Base-by-base conservation (phyloP, 1,140 invertebrate species). In the Caenorhabditis inopinata region DNA sequence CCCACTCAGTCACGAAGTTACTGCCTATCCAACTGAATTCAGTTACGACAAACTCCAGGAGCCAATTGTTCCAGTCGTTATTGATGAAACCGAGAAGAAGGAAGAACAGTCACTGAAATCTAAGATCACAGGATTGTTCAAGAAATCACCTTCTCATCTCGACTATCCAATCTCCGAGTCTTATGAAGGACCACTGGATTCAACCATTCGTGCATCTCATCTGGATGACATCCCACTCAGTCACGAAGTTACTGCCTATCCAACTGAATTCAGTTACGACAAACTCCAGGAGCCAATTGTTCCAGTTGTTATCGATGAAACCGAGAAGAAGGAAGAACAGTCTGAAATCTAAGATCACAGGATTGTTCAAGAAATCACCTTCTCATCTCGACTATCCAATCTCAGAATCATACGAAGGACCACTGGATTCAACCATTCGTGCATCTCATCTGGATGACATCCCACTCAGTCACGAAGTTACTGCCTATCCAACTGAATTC, bases 241-340 rank as follows among this genome's bases (percentile, higher is more conserved):
- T 18, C 79, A 82, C 14, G 78, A 80, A 77, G 74, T 80, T n/a
- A 45, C 32, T 18, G 9, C 49, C 6, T 79, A 79, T 68, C 77
- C 48, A 51, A 23, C 48, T 23, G 48, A 51, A 23, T 51, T 51
- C 48, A 51, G 48, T 23, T 51, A 51, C 21, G 48, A 51, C 18
- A 51, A 51, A 23, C 48, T 51, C 6, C 48, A 18, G 5, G 48
- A 51, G 27, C 48, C 23, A 5, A 23, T 51, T 51, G 48, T 51
- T 51, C 48, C 48, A 51, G 48, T 51, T 14, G 48, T 51, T n/a
- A n/a, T n/a, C 3, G 48, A 51, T 7, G 48, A 51, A 25, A 21
- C 48, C 14, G 48, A 51, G 48, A 51, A 51, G 48, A 51, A 51
- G 48, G 48, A 51, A 23, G 27, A 16, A 18, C 48, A 51, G 21